Conservation (phyloP, 2,113 vertebrate genomes). For the Nicator chloris region DNA sequence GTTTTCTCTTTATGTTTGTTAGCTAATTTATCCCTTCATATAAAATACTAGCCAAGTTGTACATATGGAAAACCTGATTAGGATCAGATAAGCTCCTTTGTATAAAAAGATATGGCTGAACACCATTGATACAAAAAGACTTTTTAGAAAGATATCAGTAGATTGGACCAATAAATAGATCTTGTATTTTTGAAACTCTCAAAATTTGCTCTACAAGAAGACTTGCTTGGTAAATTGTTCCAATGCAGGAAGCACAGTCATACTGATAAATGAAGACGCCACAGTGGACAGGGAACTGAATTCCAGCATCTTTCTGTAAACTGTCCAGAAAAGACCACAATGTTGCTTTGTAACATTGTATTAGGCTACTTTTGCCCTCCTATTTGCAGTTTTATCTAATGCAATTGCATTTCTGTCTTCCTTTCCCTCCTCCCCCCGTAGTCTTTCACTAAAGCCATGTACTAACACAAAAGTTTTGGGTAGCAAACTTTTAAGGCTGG, state of each 20-base stretch:
- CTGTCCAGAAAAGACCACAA: not conserved
- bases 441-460: not conserved
- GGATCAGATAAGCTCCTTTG: not conserved
- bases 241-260: not conserved
- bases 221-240: not conserved
- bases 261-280: not conserved
- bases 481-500: not conserved
- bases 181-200: not conserved
- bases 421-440: accelerated
- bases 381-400: not conserved
- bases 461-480: not conserved
- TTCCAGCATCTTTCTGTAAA: not conserved
- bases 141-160: not conserved
- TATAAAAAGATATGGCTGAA: not conserved
- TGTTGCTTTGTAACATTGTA: not conserved
- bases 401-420: not conserved
- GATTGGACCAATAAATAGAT: not conserved
- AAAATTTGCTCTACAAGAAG: not conserved
- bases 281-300: not conserved
- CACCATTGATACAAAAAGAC: not conserved
- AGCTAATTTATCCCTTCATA: not conserved
- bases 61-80: not conserved
- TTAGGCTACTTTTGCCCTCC: not conserved
- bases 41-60: not conserved
- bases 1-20: not conserved